Base-by-base conservation (phyloP, 2,113 vertebrate species). In the Corythoichthys haematopterus region DNA sequence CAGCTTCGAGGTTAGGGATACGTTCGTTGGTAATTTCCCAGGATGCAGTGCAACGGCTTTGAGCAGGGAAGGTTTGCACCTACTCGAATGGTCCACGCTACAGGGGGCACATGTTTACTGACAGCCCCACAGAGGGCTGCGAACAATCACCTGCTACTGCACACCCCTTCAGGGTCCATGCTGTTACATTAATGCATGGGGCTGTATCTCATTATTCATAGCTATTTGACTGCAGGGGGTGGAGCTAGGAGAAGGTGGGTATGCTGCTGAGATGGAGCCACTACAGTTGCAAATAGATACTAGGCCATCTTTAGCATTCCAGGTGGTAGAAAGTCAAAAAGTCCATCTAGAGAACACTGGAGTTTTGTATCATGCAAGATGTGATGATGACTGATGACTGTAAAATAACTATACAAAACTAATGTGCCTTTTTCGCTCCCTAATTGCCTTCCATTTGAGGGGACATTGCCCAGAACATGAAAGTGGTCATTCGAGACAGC, bases 131-230 rank as follows among this genome's bases (percentile, higher is more conserved):
- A 65, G 85, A 84, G 86, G 55, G 69, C 81, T 65, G 68, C 66
- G 72, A 88, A 91, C 88, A 88, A 86, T 90, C 84, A 84, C 85
- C 87, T 80, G 82, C 85, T 86, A 79, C 64, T 73, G 72, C 71
- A 40, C 48, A 56, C 63, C 78, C 83, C 85, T 90, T 88, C 56
- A 80, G 88, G 87, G 85, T 78, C 81, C 47, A 7, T 56, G 69
- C 80, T 87, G 76, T 71, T 88, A 84, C 90, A 90, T 91, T 90
- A 90, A 90, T 91, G 85, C 88, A 89, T 82, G 72, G 72, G 66
- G 78, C 75, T 77, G 71, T 71, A 70, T 81, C 88, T 88, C 87
- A 90, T 91, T 92, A 88, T 91, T 91, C 86, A 90, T 84, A 79
- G 77, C 71, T 65, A 78, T 76, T 84, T 81, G 78, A 77, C 87